A percentile compares a stretch with the other conserved stretches of the same genome.
These are phyloP conservation scores for Columbina picui DNA, from an alignment of 2,113 vertebrate genomes.

Conservation along the genomic window DNA sequence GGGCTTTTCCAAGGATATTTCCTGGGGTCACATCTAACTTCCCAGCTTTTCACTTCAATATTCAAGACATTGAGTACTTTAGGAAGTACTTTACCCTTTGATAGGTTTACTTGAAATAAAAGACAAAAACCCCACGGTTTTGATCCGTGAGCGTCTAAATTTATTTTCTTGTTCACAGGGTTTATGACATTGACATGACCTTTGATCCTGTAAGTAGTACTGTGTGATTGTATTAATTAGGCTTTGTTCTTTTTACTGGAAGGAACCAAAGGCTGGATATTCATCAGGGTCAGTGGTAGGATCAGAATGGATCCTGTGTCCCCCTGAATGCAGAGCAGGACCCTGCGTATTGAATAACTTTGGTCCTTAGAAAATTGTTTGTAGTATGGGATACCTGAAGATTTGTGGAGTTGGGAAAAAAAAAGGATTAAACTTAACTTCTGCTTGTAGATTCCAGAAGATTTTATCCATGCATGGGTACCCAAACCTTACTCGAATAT, in stretches of 20 bases:
- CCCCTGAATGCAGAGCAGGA: background rate
- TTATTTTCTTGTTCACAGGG: background rate
- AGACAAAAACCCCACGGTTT: background rate
- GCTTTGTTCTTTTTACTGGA: background rate
- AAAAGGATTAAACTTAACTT: background rate
- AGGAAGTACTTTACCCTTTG: background rate
- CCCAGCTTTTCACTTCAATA: background rate
- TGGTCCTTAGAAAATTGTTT: background rate
- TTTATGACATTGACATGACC: background rate
- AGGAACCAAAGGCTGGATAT: background rate
- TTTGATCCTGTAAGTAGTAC: background rate
- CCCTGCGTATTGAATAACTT: background rate
- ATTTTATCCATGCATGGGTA: background rate
- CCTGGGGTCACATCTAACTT: rapidly evolving
- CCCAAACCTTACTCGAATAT: background rate
- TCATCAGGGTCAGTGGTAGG: background rate
- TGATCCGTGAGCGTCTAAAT: background rate
- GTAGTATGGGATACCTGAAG: background rate
- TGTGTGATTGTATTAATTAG: background rate
- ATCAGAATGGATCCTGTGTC: background rate
- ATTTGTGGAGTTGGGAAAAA: background rate
- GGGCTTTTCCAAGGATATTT: background rate
- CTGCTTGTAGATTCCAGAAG: background rate
- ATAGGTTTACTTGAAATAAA: background rate
- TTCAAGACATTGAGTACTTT: background rate